Percentiles rank a stretch among this genome's conserved stretches.
phyloP scores from a whole-genome alignment of 2,888 invertebrate species.

The Harpagoxenus sublaevis region DNA sequence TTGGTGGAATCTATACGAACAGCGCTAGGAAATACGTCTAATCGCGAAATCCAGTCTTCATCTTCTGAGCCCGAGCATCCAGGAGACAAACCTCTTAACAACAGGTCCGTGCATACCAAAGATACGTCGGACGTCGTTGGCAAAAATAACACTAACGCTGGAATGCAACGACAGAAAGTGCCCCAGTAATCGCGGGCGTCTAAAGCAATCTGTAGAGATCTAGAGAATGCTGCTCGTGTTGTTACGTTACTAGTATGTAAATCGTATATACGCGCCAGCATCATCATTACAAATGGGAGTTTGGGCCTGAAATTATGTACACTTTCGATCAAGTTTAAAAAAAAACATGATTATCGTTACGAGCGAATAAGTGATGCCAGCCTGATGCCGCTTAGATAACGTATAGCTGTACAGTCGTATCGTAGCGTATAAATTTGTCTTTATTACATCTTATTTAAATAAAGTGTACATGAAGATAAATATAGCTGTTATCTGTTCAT shows the following conservation, averaged over 20 bases:
- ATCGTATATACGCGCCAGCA: background rate
- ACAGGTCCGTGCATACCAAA: constrained; percentile 19
- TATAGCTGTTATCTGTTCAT: background rate
- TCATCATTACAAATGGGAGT: constrained; percentile 9
- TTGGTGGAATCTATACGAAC: constrained; percentile 89
- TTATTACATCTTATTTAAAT: constrained; percentile 43
- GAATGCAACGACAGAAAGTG: constrained; percentile 85
- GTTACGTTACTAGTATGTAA: background rate
- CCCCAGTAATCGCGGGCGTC: constrained; percentile 67
- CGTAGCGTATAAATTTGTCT: constrained; percentile 31
- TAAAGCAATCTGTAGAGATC: background rate
- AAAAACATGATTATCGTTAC: background rate
- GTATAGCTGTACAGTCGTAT: constrained; percentile 35
- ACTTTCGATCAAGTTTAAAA: constrained; percentile 30
- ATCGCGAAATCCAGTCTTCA: background rate
- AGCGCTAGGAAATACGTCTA: constrained; percentile 86
- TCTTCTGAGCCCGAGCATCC: constrained; percentile 61
- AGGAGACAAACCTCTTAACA: constrained; percentile 73
- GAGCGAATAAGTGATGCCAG: background rate
- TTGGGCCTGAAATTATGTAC: background rate
- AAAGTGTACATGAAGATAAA: constrained; percentile 42
- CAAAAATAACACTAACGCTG: constrained; percentile 56
- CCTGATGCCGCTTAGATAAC: background rate
- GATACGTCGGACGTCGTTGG: constrained; percentile 18
- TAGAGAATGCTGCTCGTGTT: background rate